phyloP scores from a whole-genome alignment of 2,113 vertebrate species.

The Macaca nemestrina region DNA sequence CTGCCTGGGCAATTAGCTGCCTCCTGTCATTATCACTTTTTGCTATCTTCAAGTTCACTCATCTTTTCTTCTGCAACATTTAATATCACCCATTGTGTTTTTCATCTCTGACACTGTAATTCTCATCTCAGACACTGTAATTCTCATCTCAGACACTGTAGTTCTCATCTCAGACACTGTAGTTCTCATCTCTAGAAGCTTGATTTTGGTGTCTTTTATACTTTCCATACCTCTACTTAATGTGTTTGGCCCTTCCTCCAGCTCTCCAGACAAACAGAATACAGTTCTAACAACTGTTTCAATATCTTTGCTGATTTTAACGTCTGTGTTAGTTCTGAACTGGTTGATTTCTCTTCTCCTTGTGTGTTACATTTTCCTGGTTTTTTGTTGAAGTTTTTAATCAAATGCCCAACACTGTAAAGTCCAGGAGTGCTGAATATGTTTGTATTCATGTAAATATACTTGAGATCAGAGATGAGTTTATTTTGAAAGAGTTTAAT shows the following conservation, averaged over 20 bases:
- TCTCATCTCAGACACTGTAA: too few species aligned
- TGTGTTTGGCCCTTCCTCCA: accelerated
- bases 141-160: accelerated
- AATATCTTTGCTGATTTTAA: accelerated
- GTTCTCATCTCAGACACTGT: too few species aligned
- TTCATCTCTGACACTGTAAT: too few species aligned
- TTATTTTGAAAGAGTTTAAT: not conserved
- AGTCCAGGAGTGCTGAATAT: accelerated
- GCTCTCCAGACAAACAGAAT: accelerated
- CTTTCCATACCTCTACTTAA: accelerated
- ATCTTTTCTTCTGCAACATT: accelerated
- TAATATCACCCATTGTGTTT: accelerated
- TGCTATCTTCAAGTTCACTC: accelerated
- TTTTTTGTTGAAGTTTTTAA: not conserved
- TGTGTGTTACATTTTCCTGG: not conserved
- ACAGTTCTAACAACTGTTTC: accelerated
- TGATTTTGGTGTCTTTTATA: accelerated
- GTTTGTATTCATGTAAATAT: not conserved
- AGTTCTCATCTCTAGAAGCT: not conserved
- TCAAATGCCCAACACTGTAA: accelerated
- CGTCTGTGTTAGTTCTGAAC: accelerated
- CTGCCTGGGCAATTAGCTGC: too few species aligned
- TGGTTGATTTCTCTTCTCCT: not conserved
- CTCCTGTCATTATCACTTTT: too few species aligned
- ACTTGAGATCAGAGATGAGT: not conserved